Base-by-base conservation (phyloP, 1,140 invertebrate species). In the Lepidotrigona ventralis region DNA sequence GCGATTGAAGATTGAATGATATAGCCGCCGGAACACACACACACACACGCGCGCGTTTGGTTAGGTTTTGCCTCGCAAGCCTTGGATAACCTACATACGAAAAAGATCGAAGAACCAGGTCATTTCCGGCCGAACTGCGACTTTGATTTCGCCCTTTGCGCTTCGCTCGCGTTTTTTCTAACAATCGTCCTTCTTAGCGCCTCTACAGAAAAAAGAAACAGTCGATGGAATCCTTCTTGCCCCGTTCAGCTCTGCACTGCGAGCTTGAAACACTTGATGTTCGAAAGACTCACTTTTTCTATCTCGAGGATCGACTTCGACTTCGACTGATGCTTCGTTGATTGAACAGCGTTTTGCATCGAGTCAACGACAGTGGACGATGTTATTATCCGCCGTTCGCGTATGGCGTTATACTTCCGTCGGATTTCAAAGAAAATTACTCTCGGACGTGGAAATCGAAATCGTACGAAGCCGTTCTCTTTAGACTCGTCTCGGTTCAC, bases 41-140 rank as follows among this genome's bases (percentile, higher is more conserved):
- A 46, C 39, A 46, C 39, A 46, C 39, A 46, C 39, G 6, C 39
- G 6, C 39, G 68, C 79, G 72, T 51, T 63, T 46, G 53, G 51
- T n/a, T 6, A 39, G 29, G 58, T 70, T 56, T 56, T 26, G 76
- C 15, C 60, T 86, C 63, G 77, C 54, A 86, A 88, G 74, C 77
- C 68, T 81, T 46, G 69, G 74, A 79, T 88, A 85, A 88, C 86
- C 80, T 23, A 88, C 58, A 81, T 86, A 51, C 69, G 77, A 85
- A 70, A 80, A 76, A 69, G 84, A 80, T 85, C 64, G 58, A 70
- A 76, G 53, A 86, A 81, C 74, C 53, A 79, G 86, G 87, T 88
- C 80, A 81, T 66, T 83, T 70, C 68, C 72, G 39, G 26, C 64
- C 56, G n/a, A 75, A 51, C 70, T 76, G 54, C 53, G 17, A 46